These are phyloP conservation scores for Bryconaethiops microstoma DNA, from an alignment of 2,797 vertebrate genomes.

Conservation along the genomic window DNA sequence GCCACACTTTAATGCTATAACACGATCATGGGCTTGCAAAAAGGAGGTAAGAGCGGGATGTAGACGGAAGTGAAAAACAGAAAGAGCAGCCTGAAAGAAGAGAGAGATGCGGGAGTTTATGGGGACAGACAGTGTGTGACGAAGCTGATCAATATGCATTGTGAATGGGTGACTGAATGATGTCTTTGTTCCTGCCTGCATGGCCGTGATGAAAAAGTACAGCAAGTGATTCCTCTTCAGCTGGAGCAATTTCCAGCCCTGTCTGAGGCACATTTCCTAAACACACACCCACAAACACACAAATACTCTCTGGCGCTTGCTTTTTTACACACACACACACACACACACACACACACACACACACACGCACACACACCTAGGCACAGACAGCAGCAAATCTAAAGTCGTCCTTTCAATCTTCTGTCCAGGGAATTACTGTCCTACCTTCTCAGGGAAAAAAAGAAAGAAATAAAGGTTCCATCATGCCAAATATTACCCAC, in stretches of 20 bases:
- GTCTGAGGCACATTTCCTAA: slow-evolving; percentile 14
- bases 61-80: not conserved
- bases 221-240: slow-evolving; percentile 18
- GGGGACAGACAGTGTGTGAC: slow-evolving; percentile 23
- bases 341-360: slow-evolving; percentile 16
- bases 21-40: not conserved
- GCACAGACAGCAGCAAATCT: slow-evolving; percentile 36
- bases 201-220: slow-evolving; percentile 8
- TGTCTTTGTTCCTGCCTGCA: slow-evolving; percentile 9
- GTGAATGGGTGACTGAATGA: slow-evolving; percentile 15
- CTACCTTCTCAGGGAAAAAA: slow-evolving; percentile 41
- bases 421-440: slow-evolving; percentile 52
- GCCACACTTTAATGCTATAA: too few relatives aligned
- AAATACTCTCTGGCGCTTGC: not conserved
- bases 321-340: slow-evolving; percentile 3
- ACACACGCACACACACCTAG: slow-evolving; percentile 10
- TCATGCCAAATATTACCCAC: slow-evolving; percentile 51
- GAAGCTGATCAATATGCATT: slow-evolving; percentile 18
- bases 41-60: not conserved
- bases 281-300: slow-evolving; percentile 1
- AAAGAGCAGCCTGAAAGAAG: not conserved
- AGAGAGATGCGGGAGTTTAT: slow-evolving; percentile 30
- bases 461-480: slow-evolving; percentile 49
- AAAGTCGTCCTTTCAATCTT: slow-evolving; percentile 52
- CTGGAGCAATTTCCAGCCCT: not conserved